These are phyloP conservation scores for Cantharis rufa DNA, from an alignment of 2,888 invertebrate species.

Conservation along the genomic window DNA sequence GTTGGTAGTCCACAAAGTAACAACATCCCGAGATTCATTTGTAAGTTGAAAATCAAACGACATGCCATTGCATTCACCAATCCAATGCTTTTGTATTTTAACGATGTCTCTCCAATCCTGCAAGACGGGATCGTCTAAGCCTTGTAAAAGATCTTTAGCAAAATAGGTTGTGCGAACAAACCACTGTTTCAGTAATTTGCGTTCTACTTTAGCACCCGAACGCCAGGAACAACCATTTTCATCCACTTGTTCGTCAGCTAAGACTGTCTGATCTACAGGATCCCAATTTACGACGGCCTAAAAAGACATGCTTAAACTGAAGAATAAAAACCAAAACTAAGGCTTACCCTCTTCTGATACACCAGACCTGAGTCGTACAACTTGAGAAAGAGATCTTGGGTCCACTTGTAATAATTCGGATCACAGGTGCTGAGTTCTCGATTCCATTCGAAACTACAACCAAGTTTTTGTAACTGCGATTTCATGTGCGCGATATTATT, in stretches of 20 bases:
- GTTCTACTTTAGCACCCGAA: conserved; percentile 93
- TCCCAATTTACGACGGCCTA: conserved; percentile 96
- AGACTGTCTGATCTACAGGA: conserved; percentile 94
- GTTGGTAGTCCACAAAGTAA: conserved; percentile 73
- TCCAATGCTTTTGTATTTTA: conserved; percentile 86
- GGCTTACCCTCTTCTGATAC: conserved; percentile 77
- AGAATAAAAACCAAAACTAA: background rate
- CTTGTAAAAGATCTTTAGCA: conserved; percentile 73
- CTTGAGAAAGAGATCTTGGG: conserved; percentile 91
- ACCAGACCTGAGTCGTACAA: conserved; percentile 82
- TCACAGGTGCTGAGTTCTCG: conserved; percentile 88
- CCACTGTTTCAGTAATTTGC: conserved; percentile 90
- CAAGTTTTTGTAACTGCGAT: conserved; percentile 72
- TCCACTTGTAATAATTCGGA: conserved; percentile 92
- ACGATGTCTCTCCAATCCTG: conserved; percentile 84
- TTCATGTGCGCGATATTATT: conserved; percentile 85
- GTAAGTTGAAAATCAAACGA: conserved; percentile 65
- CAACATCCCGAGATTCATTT: conserved; percentile 42
- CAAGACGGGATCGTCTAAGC: conserved; percentile 69
- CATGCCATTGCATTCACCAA: conserved; percentile 83
- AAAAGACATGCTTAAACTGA: conserved; percentile 32
- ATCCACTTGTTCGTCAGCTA: conserved; percentile 98
- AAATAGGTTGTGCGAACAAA: conserved; percentile 87
- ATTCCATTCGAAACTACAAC: conserved; percentile 92
- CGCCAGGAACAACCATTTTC: conserved; percentile 90